Conservation (phyloP, 2,888 invertebrate species). For the Sinopyrophorus schimmeli region DNA sequence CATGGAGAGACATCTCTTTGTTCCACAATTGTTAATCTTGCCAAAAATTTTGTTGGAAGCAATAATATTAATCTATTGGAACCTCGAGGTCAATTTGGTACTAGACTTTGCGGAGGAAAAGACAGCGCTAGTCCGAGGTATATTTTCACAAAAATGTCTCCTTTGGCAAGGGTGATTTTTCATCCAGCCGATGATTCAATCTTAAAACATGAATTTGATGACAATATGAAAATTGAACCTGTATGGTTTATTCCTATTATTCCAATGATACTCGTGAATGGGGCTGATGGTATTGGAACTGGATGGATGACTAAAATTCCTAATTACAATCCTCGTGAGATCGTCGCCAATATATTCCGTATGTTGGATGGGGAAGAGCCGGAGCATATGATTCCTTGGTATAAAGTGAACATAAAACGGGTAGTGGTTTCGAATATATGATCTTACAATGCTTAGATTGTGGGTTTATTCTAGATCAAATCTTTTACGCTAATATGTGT, state of each 20-base stretch:
- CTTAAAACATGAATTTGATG: conserved; percentile 86
- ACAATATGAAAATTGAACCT: conserved; percentile 94
- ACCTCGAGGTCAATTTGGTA: conserved; percentile 98
- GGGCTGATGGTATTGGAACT: conserved; percentile 97
- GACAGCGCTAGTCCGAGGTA: conserved; percentile 94
- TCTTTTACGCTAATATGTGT: too few relatives aligned
- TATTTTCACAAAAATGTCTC: conserved; percentile 91
- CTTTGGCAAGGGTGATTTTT: conserved; percentile 83
- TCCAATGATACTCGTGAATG: conserved; percentile 96
- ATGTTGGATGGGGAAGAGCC: conserved; percentile 85
- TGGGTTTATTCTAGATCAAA: too few relatives aligned
- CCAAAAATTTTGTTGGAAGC: conserved; percentile 97
- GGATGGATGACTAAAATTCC: conserved; percentile 98
- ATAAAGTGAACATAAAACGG: too few relatives aligned
- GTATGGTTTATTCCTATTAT: conserved; percentile 92
- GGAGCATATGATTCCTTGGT: conserved; percentile 81
- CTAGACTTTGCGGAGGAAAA: conserved; percentile 88
- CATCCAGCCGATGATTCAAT: conserved; percentile 88
- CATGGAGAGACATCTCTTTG: conserved; percentile 96
- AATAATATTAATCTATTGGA: conserved; percentile 95
- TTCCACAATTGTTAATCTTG: conserved; percentile 94
- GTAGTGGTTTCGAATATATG: too few relatives aligned
- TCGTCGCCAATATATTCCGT: conserved; percentile 78
- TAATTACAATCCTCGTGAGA: conserved; percentile 92
- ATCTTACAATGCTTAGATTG: too few relatives aligned